These are phyloP conservation scores for Pogonognathellus flavescens DNA, from an alignment of 1,140 invertebrate species.

Conservation along the genomic window DNA sequence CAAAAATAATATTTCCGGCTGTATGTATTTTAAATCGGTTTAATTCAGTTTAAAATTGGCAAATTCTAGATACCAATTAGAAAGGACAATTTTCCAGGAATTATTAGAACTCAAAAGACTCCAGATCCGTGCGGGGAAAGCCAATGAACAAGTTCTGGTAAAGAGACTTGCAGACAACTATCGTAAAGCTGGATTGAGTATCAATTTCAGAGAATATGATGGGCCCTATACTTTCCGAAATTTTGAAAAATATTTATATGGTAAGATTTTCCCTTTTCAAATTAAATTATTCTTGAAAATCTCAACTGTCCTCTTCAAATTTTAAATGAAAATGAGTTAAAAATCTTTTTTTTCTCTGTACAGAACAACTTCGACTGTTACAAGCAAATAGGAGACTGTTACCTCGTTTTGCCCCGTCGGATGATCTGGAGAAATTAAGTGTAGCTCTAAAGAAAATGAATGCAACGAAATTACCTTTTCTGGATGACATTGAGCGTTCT, in stretches of 20 bases:
- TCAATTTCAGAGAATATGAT: slow-evolving; percentile 80
- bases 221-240: slow-evolving; percentile 83
- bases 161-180: slow-evolving; percentile 87
- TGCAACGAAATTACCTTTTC: slow-evolving; percentile 68
- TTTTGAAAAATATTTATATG: slow-evolving; percentile 93
- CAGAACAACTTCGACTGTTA: slow-evolving; percentile 81
- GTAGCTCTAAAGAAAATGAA: slow-evolving; percentile 70
- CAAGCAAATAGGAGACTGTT: slow-evolving; percentile 76
- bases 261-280: slow-evolving; percentile 69
- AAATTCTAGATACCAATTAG: slow-evolving; percentile 83
- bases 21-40: neutral
- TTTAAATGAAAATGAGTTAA: neutral
- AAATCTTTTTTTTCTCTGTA: neutral
- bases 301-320: no score
- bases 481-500: slow-evolving; percentile 66
- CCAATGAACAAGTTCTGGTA: slow-evolving; percentile 90
- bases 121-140: slow-evolving; percentile 89
- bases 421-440: slow-evolving; percentile 76
- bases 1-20: neutral
- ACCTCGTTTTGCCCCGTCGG: slow-evolving; percentile 72
- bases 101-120: slow-evolving; percentile 91
- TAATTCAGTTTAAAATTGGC: neutral
- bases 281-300: no score
- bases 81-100: slow-evolving; percentile 94
- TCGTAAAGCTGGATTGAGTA: slow-evolving; percentile 80